These are phyloP conservation scores for Gymnoscelis rufifasciata DNA, from an alignment of 2,888 invertebrate genomes.

Conservation along the genomic window DNA sequence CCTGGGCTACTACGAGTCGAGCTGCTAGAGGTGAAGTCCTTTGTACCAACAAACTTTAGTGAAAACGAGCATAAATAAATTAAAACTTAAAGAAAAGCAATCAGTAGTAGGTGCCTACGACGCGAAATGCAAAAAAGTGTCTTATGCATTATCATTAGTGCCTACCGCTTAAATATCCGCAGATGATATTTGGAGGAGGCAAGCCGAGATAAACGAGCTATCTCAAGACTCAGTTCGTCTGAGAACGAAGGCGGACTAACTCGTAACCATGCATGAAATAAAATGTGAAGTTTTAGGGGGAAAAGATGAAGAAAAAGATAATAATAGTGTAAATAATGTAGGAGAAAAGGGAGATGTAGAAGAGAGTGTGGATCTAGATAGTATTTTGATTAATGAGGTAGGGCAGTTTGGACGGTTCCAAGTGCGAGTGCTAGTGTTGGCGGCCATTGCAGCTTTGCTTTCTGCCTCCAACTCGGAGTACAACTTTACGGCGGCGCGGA, in stretches of 20 bases:
- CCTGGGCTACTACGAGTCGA: no score
- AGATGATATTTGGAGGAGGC: not conserved
- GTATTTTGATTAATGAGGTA: slow-evolving; percentile 55
- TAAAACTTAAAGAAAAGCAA: no score
- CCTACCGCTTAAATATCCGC: not conserved
- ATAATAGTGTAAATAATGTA: no score
- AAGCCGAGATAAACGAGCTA: not conserved
- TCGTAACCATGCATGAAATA: not conserved
- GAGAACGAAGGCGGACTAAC: not conserved
- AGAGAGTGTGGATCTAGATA: slow-evolving; percentile 47
- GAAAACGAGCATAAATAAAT: no score
- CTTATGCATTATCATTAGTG: not conserved
- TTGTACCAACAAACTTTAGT: no score
- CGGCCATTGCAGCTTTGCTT: slow-evolving; percentile 45
- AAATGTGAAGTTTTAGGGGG: not conserved
- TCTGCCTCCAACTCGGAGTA: slow-evolving; percentile 53
- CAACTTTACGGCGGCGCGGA: slow-evolving; percentile 59
- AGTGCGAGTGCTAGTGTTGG: slow-evolving; percentile 39
- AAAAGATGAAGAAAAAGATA: not conserved
- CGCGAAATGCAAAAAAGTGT: no score
- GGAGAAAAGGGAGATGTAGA: not conserved
- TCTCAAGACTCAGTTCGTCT: not conserved
- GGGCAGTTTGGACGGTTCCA: slow-evolving; percentile 63
- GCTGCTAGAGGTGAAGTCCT: no score
- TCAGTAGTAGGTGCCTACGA: no score